These are phyloP conservation scores for Malurus elegans DNA, from an alignment of 2,113 vertebrate genomes.

Conservation along the genomic window DNA sequence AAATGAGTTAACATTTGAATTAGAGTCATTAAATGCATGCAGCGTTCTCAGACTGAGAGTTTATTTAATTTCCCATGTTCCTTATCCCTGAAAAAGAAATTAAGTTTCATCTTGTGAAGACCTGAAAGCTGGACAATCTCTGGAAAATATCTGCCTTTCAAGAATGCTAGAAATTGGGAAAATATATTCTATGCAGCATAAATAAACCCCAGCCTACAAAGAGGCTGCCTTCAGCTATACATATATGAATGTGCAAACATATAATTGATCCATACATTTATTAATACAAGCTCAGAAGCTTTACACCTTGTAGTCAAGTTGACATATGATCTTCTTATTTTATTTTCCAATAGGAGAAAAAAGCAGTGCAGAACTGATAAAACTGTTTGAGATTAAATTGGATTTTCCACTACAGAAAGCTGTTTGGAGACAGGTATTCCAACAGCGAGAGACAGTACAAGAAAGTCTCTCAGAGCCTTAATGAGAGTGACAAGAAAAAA, in stretches of 20 bases:
- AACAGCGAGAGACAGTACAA: conserved; percentile 10
- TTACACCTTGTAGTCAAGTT: conserved; percentile 60
- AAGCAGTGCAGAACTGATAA: conserved; percentile 67
- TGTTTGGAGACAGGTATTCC: conserved; percentile 68
- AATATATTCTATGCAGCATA: not conserved
- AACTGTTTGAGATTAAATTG: conserved; percentile 73
- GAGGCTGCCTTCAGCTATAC: conserved; percentile 38
- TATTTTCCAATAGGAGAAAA: conserved; percentile 67
- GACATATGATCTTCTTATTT: conserved; percentile 70
- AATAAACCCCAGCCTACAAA: conserved; percentile 43
- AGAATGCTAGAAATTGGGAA: conserved; percentile 2
- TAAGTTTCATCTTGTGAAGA: conserved; percentile 5
- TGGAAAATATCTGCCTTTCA: conserved; percentile 30
- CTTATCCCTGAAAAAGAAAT: conserved; percentile 12
- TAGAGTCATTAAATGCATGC: not conserved
- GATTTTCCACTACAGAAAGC: conserved; percentile 73
- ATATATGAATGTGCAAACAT: conserved; percentile 48
- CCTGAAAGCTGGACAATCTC: conserved; percentile 13
- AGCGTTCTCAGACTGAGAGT: not conserved
- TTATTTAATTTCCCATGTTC: conserved; percentile 26
- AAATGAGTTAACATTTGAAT: not conserved
- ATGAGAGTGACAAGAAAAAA: conserved; percentile 59
- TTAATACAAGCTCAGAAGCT: conserved; percentile 66
- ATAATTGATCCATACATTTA: conserved; percentile 69
- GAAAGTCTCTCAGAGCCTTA: conserved; percentile 51